These are phyloP conservation scores for Heliconius cydno DNA, from an alignment of 2,888 invertebrate species.

Conservation along the genomic window DNA sequence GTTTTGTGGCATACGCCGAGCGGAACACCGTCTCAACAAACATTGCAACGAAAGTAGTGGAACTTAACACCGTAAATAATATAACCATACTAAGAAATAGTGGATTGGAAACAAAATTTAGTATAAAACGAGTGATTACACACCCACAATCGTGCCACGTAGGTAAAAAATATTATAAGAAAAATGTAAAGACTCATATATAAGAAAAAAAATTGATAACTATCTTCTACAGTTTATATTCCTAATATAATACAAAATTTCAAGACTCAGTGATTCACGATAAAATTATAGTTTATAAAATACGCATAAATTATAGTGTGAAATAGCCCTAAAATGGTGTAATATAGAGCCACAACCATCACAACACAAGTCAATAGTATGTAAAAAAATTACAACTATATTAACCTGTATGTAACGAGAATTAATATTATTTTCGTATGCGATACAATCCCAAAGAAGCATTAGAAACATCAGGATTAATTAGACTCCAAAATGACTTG, in stretches of 20 bases:
- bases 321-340: not conserved
- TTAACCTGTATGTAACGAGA: not conserved
- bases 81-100: not conserved
- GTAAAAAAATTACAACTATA: not conserved
- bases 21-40: not conserved
- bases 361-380: not conserved
- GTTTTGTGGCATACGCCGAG: not conserved
- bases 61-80: not conserved
- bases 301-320: not conserved
- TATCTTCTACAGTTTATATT: too few species aligned
- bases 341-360: too few species aligned
- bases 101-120: not conserved
- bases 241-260: too few species aligned
- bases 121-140: not conserved
- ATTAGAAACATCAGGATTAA: not conserved
- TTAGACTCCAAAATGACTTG: not conserved
- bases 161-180: too few species aligned
- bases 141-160: not conserved
- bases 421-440: not conserved
- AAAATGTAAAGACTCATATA: too few species aligned
- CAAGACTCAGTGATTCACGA: too few species aligned
- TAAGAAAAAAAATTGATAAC: not conserved
- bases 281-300: not conserved
- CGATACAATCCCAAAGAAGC: not conserved
- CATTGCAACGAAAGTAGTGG: not conserved